These are phyloP conservation scores for Drepana falcataria DNA, from an alignment of 2,888 invertebrate species.

Conservation along the genomic window DNA sequence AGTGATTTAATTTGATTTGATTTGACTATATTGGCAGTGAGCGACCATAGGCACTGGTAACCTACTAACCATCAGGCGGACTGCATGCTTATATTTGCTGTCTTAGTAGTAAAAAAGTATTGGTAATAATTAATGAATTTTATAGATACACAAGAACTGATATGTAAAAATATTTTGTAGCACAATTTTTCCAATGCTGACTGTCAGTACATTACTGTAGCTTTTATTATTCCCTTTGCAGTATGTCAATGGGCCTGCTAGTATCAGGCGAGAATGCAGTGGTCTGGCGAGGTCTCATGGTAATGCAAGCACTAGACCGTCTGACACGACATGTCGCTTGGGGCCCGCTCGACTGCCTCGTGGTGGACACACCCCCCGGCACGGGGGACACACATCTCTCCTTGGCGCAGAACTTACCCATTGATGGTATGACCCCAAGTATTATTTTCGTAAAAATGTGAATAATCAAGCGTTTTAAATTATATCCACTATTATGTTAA, in stretches of 20 bases:
- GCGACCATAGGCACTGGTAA: no score
- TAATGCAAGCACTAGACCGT: constrained; percentile 95
- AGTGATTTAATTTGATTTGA: no score
- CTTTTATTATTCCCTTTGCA: constrained; percentile 39
- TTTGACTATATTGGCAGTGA: no score
- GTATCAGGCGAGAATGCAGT: constrained; percentile 91
- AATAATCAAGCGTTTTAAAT: no score
- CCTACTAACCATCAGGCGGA: no score
- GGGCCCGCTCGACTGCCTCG: constrained; percentile 91
- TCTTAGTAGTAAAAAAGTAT: not conserved
- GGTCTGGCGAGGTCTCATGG: constrained; percentile 97
- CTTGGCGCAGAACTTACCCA: constrained; percentile 91
- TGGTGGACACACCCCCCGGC: constrained; percentile 97
- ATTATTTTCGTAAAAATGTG: no score
- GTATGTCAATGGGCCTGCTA: constrained; percentile 97
- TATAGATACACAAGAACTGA: no score
- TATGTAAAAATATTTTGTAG: no score
- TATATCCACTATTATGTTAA: no score
- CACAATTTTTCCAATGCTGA: not conserved
- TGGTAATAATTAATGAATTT: no score
- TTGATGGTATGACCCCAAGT: constrained; percentile 79
- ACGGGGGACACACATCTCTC: constrained; percentile 97
- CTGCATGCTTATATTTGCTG: no score
- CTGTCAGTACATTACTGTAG: no score
- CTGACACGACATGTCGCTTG: constrained; percentile 92